Evolutionary conservation across 2,113 vertebrate species (phyloP).

Genomic region (Alethe castanea): DNA sequence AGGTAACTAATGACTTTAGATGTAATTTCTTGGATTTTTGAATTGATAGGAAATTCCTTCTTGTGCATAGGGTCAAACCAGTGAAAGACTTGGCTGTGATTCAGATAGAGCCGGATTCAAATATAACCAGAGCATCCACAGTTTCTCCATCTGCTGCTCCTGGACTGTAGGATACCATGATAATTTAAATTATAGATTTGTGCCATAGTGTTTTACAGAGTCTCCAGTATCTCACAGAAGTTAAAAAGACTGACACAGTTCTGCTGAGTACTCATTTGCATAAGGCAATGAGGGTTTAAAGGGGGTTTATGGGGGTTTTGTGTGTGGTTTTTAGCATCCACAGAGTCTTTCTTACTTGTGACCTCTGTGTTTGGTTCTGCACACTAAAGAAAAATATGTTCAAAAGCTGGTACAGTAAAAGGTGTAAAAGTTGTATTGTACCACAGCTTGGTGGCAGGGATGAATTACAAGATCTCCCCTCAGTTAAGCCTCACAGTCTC

Average conservation of each 20-base stretch:
- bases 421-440: not conserved
- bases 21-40: not conserved
- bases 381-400: not conserved
- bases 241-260: not conserved
- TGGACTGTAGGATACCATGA: not conserved
- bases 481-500: not conserved
- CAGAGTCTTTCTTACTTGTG: not conserved
- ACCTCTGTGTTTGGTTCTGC: not conserved
- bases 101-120: not conserved
- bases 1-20: slow-evolving; percentile 73
- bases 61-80: not conserved
- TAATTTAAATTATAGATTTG: not conserved
- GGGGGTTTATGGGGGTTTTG: not conserved
- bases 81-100: not conserved
- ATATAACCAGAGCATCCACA: not conserved
- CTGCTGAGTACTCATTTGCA: not conserved
- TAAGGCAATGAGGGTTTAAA: not conserved
- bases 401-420: not conserved
- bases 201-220: not conserved
- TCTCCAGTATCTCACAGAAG: not conserved
- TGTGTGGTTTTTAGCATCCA: not conserved
- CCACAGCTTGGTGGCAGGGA: not conserved
- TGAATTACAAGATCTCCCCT: not conserved
- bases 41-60: not conserved
- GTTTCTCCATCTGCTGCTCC: not conserved